These are phyloP conservation scores for Falco novaeseelandiae DNA, from an alignment of 2,797 vertebrate species.

Conservation along the genomic window DNA sequence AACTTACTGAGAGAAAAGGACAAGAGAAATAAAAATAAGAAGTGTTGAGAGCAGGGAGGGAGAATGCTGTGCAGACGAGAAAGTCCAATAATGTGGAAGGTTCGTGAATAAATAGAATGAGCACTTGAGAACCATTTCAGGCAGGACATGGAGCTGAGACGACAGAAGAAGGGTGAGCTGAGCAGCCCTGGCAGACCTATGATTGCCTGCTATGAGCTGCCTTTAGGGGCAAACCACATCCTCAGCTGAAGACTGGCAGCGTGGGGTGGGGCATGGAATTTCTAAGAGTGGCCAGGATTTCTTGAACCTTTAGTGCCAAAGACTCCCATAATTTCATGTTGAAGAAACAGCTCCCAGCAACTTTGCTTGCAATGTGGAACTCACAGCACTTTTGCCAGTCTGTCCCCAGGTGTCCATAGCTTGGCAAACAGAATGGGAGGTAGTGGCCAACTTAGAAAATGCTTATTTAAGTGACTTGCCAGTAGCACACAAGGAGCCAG, in stretches of 20 bases:
- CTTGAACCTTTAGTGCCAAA: background rate
- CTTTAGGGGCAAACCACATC: background rate
- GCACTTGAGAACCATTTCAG: background rate
- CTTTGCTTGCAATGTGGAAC: background rate
- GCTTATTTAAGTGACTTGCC: conserved; percentile 46
- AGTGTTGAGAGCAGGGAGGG: background rate
- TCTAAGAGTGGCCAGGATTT: background rate
- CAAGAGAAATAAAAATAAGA: background rate
- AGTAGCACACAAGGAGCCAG: conserved; percentile 27
- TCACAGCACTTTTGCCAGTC: conserved; percentile 9
- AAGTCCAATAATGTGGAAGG: background rate
- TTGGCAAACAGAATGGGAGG: conserved; percentile 24
- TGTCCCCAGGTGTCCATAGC: background rate
- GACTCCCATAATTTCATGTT: background rate
- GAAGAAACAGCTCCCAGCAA: conserved; percentile 24
- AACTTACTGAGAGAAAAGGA: background rate
- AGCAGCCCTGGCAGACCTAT: background rate
- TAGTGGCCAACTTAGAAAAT: conserved; percentile 38
- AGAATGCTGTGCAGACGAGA: background rate
- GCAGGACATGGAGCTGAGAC: background rate
- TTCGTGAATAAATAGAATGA: background rate
- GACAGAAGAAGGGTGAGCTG: background rate
- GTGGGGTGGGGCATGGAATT: background rate
- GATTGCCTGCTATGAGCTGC: background rate
- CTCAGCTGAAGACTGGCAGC: background rate